Evolutionary conservation across 2,888 invertebrate species (phyloP), one percentile per base, ranked within the genome.

Genomic region (Eremobia ochroleuca): DNA sequence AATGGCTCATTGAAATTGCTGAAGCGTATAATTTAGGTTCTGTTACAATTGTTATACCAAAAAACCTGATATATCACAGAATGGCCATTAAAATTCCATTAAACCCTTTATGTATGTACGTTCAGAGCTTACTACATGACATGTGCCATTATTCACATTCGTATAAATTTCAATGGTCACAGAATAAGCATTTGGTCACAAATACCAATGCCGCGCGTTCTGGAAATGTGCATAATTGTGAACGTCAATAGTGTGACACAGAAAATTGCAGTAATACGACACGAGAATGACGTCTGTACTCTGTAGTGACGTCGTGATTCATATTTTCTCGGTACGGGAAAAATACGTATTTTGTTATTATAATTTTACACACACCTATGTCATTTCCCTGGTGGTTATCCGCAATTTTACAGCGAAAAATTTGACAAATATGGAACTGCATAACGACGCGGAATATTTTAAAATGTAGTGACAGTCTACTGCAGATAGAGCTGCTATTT

Each of bases 181-280:
- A 66, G 43, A 69, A 79, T 72, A 77, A 86, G 77, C 81, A 82
- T 82, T 80, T 71, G 64, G 61, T 66, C 52, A 73, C 64, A 76
- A 81, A 79, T 78, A 76, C 71, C 59, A 58, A 64, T 65, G 25
- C 34, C 18, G 34, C 40, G 40, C 55, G 34, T 62, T 69, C 46
- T 68, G 9, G 52, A 58, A 69, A 76, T 79, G 72, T 31, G 43
- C 76, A 75, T 83, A 73, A 85, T 79, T 69, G 52, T 73, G 28
- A 62, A 75, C 52, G 73, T 78, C 85, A 87, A 83, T 81, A 78
- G 40, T 37, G 55, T 65, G 71, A 76, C 68, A 66, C 74, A 62
- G 71, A 55, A 73, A 59, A 73, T 76, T 69, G 70, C 61, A 76
- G 58, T 81, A 87, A 87, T 81, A 28, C 67, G 74, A 77, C 81